phyloP scores from a whole-genome alignment of 2,888 invertebrate species.

The Hypercompe scribonia region DNA sequence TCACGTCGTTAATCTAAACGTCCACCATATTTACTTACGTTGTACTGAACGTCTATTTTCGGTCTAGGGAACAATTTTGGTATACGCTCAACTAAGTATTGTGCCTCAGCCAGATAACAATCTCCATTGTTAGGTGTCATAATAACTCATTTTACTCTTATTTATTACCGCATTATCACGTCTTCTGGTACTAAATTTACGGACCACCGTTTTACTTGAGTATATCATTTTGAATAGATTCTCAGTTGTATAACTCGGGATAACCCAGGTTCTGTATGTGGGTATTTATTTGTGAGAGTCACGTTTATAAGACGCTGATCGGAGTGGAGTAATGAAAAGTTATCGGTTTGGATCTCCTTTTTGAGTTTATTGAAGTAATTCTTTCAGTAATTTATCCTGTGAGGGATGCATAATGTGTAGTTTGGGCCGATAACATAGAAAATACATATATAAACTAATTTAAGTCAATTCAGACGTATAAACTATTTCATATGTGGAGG shows the following conservation, averaged over 20 bases:
- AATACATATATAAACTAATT: too few species aligned
- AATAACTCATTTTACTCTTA: slow-evolving; percentile 53
- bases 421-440: too few species aligned
- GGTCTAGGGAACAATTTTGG: slow-evolving; percentile 42
- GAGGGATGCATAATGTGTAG: background rate
- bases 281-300: slow-evolving; percentile 28
- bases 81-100: slow-evolving; percentile 42
- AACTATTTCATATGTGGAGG: too few species aligned
- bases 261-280: slow-evolving; percentile 2
- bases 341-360: slow-evolving; percentile 8
- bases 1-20: background rate
- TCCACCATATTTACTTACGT: background rate
- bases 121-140: slow-evolving; percentile 54
- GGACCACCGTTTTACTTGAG: slow-evolving; percentile 42
- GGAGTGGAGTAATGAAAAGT: slow-evolving; percentile 29
- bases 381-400: background rate
- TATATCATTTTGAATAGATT: slow-evolving; percentile 48
- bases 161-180: slow-evolving; percentile 68
- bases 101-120: slow-evolving; percentile 48
- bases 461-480: too few species aligned
- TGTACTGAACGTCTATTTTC: slow-evolving; percentile 20
- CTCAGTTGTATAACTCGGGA: slow-evolving; percentile 17
- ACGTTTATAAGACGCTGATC: slow-evolving; percentile 17
- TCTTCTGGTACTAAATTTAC: slow-evolving; percentile 47
- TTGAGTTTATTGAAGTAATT: background rate